Evolutionary conservation across 1,140 invertebrate genomes (phyloP).

Genomic region (Euwallacea similis): DNA sequence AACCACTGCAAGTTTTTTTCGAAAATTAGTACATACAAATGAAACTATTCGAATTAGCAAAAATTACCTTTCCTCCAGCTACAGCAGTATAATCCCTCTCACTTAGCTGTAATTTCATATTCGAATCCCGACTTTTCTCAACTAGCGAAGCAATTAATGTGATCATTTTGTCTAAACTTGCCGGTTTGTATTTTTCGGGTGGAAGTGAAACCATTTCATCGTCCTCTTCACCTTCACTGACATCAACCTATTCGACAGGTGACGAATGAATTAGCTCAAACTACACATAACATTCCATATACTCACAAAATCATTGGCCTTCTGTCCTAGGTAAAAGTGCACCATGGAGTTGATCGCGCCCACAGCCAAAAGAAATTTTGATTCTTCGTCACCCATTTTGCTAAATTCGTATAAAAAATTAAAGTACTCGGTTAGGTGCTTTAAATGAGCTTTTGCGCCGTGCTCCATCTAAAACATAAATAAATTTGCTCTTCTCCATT

Average conservation of each 20-base stretch:
- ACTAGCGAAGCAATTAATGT: conserved; percentile 84
- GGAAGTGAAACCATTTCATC: conserved; percentile 63
- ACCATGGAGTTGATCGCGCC: conserved; percentile 88
- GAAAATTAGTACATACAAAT: too few relatives aligned
- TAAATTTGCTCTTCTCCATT: too few relatives aligned
- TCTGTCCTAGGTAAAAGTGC: conserved; percentile 88
- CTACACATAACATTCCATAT: not conserved
- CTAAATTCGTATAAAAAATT: conserved; percentile 89
- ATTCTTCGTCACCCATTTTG: conserved; percentile 92
- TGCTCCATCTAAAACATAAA: conserved; percentile 72
- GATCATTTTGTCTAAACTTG: conserved; percentile 95
- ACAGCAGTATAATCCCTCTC: conserved; percentile 80
- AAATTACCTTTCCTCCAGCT: conserved; percentile 72
- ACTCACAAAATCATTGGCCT: conserved; percentile 65
- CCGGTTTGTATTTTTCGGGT: conserved; percentile 79
- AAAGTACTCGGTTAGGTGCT: conserved; percentile 91
- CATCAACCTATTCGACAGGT: conserved; percentile 55
- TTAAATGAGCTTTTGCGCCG: conserved; percentile 80
- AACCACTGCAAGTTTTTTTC: too few relatives aligned
- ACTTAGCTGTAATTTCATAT: conserved; percentile 73
- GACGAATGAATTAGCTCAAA: not conserved
- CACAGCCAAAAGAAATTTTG: conserved; percentile 80
- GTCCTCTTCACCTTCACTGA: conserved; percentile 79
- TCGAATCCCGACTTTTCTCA: conserved; percentile 80
- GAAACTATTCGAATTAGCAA: not conserved